Evolutionary conservation across 2,888 invertebrate species (phyloP), one percentile per base, ranked within the genome.

Genomic region (Keiferia lycopersicella): DNA sequence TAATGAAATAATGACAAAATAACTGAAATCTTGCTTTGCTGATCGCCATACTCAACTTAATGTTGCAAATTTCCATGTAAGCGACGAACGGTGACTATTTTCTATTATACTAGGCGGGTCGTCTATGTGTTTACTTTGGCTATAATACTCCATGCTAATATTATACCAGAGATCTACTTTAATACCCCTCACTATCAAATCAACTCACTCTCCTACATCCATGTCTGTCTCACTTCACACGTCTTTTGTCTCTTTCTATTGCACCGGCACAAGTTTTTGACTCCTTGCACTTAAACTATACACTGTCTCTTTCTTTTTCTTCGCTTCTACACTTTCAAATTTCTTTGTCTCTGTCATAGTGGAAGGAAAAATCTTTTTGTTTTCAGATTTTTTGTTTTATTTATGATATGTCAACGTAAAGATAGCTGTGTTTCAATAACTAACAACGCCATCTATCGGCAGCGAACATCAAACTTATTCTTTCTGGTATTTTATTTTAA

Each of bases 241-340:
- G 71, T 81, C 73, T 77, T 76, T 79, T 79, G 72, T 80, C 79
- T 82, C 82, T 87, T 85, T 88, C 84, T 77, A 86, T 82, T 86
- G 90, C 90, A 90, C 90, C 84, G 90, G 90, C 90, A 90, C 90
- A 78, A 76, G 80, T 87, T 89, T 87, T 82, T 83, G 80, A 79
- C 83, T 89, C 87, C 85, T 84, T 78, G 90, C 89, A 90, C 90
- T 78, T 53, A 75, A 77, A 75, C 22, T 63, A 73, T 71, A 84
- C 82, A 83, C 82, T 79, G 39, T 26, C 16, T 38, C 16, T 69
- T 81, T 83, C 83, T 76, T 83, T 84, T 87, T 82, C 80, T 81
- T 78, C 77, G 72, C 72, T 77, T 74, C 77, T 83, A 78, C 73
- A 80, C 80, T 83, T 80, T 76, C 74, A 65, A 75, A 73, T 16